A percentile compares a stretch with the other conserved stretches of the same genome.
These are phyloP conservation scores for Sminthurinus aureus DNA, from an alignment of 2,888 invertebrate species.

Conservation along the genomic window DNA sequence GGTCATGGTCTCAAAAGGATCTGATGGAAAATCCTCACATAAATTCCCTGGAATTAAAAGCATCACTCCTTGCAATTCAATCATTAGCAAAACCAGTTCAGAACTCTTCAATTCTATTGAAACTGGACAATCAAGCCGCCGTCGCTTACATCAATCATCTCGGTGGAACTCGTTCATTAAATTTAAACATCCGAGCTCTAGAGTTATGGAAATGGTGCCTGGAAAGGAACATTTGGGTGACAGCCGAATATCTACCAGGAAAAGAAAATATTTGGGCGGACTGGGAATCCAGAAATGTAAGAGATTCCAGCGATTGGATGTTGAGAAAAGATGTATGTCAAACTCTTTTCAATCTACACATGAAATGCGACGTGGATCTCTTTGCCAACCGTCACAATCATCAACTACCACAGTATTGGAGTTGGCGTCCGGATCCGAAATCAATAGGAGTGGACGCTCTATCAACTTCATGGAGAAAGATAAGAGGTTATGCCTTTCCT, in stretches of 20 bases:
- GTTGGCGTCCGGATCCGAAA: no score
- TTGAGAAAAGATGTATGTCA: no score
- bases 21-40: conserved; percentile 23
- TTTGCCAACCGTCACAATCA: no score
- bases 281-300: no score
- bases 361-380: no score
- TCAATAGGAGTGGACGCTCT: no score
- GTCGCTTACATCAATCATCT: conserved; percentile 33
- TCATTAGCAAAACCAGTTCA: conserved; percentile 3
- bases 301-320: no score
- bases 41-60: background rate
- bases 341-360: no score
- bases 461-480: conserved; percentile 29
- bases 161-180: conserved; percentile 28
- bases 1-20: conserved; percentile 29
- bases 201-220: conserved; percentile 40
- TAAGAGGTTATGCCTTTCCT: conserved; percentile 38
- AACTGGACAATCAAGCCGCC: conserved; percentile 35
- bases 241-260: conserved; percentile 31
- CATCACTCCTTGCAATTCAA: conserved; percentile 20
- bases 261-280: no score
- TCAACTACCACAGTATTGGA: no score
- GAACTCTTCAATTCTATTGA: conserved; percentile 1
- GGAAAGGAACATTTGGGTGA: conserved; percentile 21
- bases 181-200: conserved; percentile 13